Evolutionary conservation across 2,797 vertebrate species (phyloP), one percentile per base, ranked within the genome.

Genomic region (Hoplostethus atlanticus): DNA sequence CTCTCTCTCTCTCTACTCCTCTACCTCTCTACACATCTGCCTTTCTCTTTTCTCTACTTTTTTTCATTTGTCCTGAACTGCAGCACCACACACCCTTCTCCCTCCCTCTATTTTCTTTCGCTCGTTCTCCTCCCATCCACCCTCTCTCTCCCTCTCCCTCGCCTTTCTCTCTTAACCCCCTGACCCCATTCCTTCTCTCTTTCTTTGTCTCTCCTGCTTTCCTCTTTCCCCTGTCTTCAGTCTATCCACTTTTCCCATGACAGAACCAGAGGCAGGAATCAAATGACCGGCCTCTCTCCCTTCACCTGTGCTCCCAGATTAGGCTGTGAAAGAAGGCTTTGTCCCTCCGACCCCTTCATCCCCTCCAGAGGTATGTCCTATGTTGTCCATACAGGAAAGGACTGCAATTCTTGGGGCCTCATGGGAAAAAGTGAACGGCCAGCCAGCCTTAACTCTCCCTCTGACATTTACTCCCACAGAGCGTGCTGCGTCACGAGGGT

Each of bases 311-410:
- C 62, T 86, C 65, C 13, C 31, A 83, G 77, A 67, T 47, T 0
- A 40, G 73, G 77, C 76, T 71, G 69, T 93, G 88, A 92, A 92
- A 92, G 91, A 84, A 71, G 51, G 78, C 91, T 86, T 92, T 93
- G 91, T 92, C 62, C 79, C 21, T 64, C 63, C 58, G 25, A 83
- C 77, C 67, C 85, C 87, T 90, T 89, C 88, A 84, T 90, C 84
- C 59, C 76, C 90, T 86, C 85, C 7, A 80, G 89, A 88, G 89
- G 87, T 84, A 87, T 82, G 85, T 87, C 76, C 71, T 88, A 75
- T 76, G 78, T 84, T 86, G 87, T 89, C 77, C 80, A 16, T 83
- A 87, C 85, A 88, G 89, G 85, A 92, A 92, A 88, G 50, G 71
- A 72, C 65, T 84, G 90, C 83, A 91, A 87, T 88, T 85, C 86